These are phyloP conservation scores for Melangyna quadrimaculata DNA, from an alignment of 2,888 invertebrate genomes.

Conservation along the genomic window DNA sequence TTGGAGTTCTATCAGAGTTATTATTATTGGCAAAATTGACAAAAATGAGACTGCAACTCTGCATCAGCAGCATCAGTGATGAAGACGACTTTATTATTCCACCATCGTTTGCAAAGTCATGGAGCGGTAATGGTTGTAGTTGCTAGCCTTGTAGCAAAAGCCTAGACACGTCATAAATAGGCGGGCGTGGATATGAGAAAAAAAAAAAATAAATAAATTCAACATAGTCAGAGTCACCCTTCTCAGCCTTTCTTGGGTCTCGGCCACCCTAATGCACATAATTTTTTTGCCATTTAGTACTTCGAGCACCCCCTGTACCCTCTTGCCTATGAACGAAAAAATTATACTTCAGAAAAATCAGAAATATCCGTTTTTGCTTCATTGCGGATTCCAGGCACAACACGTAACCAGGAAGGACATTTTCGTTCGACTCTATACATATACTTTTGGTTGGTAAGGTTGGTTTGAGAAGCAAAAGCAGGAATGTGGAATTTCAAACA, in stretches of 20 bases:
- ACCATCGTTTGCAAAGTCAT: constrained; percentile 55
- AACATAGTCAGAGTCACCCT: constrained; percentile 30
- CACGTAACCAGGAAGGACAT: constrained; percentile 71
- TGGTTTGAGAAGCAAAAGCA: constrained; percentile 40
- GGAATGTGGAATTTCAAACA: constrained; percentile 71
- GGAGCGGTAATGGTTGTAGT: constrained; percentile 35
- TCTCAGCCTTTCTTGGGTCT: background rate
- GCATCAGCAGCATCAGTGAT: constrained; percentile 31
- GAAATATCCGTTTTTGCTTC: constrained; percentile 71
- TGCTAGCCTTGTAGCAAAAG: constrained; percentile 44
- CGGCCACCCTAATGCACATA: constrained; percentile 59
- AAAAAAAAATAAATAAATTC: constrained; percentile 46
- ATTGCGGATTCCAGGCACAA: constrained; percentile 71
- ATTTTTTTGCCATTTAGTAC: constrained; percentile 66
- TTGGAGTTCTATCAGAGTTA: constrained; percentile 20
- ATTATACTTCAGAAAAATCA: constrained; percentile 67
- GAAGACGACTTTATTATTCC: constrained; percentile 46
- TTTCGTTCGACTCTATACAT: constrained; percentile 43
- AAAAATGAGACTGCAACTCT: constrained; percentile 60
- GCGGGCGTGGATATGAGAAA: constrained; percentile 11
- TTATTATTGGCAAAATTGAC: constrained; percentile 48
- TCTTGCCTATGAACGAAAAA: background rate
- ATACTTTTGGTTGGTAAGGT: background rate
- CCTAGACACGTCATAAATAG: constrained; percentile 58
- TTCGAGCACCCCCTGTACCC: background rate